Evolutionary conservation across 2,113 vertebrate genomes (phyloP), one percentile per base, ranked within the genome.

Genomic region (Rhipidura dahli): DNA sequence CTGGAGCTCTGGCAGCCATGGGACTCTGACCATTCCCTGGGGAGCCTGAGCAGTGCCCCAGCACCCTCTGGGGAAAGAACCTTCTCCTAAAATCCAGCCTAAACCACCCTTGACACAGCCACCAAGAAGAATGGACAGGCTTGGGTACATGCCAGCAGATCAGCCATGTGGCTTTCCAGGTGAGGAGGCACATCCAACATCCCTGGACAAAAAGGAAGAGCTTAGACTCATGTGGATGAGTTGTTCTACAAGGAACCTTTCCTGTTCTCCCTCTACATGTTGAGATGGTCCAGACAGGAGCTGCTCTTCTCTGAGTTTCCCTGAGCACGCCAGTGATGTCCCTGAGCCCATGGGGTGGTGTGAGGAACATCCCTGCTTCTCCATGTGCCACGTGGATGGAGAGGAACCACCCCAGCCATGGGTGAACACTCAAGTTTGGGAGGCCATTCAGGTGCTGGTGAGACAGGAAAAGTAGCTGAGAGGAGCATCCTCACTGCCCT

Each of bases 371-470:
- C 44, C 2, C 3, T 7, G 44, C 30, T 89, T 35, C 16, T 72
- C 27, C 65, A 18, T 0, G 0, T 39, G 40, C 23, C 53, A n/a
- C n/a, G n/a, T n/a, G n/a, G n/a, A 19, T 8, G 39, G 26, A 71
- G 16, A 35, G 10, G 42, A 70, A 31, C 57, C n/a, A 61, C 1
- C 24, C 31, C n/a, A 56, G 42, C 39, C 6, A 0, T 18, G n/a
- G n/a, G 19, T 49, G n/a, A 56, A 16, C 10, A 24, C 13, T 56
- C n/a, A 73, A 70, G n/a, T 57, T 42, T 56, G 49, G 61, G 63
- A 68, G 19, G 27, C 9, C 30, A 12, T 13, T 87, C 30, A 30
- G 13, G 18, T 40, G 56, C 39, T 71, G 51, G 13, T n/a, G 54
- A 63, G 66, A 33, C 26, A 45, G 35, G 45, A 28, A 42, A 83